Evolutionary conservation across 2,888 invertebrate genomes (phyloP), one percentile per base, ranked within the genome.

Genomic region (Fragum sueziense): DNA sequence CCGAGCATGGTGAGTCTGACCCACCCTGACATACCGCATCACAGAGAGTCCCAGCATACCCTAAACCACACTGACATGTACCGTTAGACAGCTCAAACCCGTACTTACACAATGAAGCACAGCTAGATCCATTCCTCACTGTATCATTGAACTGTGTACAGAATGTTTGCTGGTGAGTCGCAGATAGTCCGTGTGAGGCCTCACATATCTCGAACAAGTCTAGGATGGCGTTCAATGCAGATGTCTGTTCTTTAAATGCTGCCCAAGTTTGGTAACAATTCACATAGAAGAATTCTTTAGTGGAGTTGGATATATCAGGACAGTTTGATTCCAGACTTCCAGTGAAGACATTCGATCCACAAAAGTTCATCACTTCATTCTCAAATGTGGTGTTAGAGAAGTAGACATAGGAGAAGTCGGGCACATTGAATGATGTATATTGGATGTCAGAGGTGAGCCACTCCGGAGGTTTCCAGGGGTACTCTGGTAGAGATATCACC

Each of bases 391-490:
- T 20, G 59, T 82, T 79, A 20, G 65, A 59, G 33, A 82, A 87
- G 59, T 76, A 84, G 9, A 79, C 76, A 72, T 74, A 70, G 1
- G 80, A 65, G 51, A 81, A 72, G 11, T 78, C 77, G 37, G 82
- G 76, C n/a, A 59, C 61, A n/a, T 61, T 71, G 29, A 59, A 37
- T 20, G 71, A 74, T 11, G 34, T 51, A 69, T 87, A 86, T 1
- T 57, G 57, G 2, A 88, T 37, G 74, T 89, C 88, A 9, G 88
- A 88, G 0, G 87, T 83, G 20, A 86, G 65, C 90, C 90, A 90
- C 9, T 70, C 69, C 31, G 90, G 89, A 6, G 84, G 47, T 47
- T 80, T 74, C 88, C 89, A 88, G 31, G 89, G 89, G 41, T 82
- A 80, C 9, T 67, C 52, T 2, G 88, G 90, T n/a, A 88, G 62